Base-by-base conservation (phyloP, 92 coral and sea anemone genomes). In the Palythoa grandis region DNA sequence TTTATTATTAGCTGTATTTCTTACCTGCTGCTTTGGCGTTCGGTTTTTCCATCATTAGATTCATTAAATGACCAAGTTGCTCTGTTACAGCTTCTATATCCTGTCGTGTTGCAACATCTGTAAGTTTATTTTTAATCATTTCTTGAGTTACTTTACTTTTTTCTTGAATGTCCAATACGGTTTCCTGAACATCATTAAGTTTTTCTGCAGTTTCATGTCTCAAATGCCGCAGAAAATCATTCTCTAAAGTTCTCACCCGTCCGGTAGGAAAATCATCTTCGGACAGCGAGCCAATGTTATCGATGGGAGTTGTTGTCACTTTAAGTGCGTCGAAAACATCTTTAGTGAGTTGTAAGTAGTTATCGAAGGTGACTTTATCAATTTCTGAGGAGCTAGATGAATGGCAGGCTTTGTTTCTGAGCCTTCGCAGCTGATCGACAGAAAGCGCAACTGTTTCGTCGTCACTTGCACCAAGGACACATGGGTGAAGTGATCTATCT, bases 211-310 rank as follows among this genome's bases (percentile, higher is more conserved):
- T 22, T 65, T 47, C 20, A 37, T 72, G 76, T 65, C 40, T 24
- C 53, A 73, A 25, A 43, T 40, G 8, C 0, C 40, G 11, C 23
- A 20, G 17, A 5, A 75, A 9, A 17, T 17, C 7, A 1, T 82
- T 29, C 40, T 72, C 70, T 56, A 90, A 83, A 7, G 52, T 57
- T 0, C 73, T 72, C 60, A 87, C 79, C 60, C 85, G 82, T n/a
- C 52, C 78, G 1, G 83, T 75, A 2, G 93, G 93, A 83, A 90
- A 87, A 43, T 83, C 88, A 53, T 84, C 87, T 72, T 87, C 93
- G 5, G 71, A 70, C 65, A 90, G 77, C 37, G 79, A 48, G 10
- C 74, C 86, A 48, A 90, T 68, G 54, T 17, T 74, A 70, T 87
- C 82, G 52, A 87, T 69, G 43, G 61, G 48, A 52, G 43, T 87